Evolutionary conservation across 2,888 invertebrate species (phyloP), one percentile per base, ranked within the genome.

Genomic region (Sminthurinus aureus): DNA sequence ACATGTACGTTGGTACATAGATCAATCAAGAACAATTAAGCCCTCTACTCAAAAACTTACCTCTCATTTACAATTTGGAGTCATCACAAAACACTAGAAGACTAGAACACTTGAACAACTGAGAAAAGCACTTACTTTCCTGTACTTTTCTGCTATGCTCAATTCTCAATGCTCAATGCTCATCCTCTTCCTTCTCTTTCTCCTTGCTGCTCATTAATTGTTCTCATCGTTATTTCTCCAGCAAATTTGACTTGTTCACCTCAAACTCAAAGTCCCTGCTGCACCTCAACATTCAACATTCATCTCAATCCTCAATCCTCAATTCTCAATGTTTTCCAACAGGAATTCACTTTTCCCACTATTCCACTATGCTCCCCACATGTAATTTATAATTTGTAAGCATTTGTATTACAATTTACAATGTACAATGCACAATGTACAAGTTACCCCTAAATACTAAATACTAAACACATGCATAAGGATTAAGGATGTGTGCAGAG

Each of bases 1-100:
- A 18, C 38, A 79, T 38, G 51, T n/a, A n/a, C 79, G 38, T 79
- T 67, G 69, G 69, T 38, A 75, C 85, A 87, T 86, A 87, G 86
- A 87, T 87, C 87, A 87, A 87, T 87, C 87, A 87, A 84, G 86
- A 85, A 84, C 85, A 87, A 87, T 86, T 87, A 86, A 82, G 86
- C 82, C 83, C 84, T 84, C 85, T 80, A 85, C 83, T 83, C 83
- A 85, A 11, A 20, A 77, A 77, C 77, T 69, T 77, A 77, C 77
- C 77, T 67, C 69, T 79, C 79, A 69, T 79, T 79, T 79, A 79
- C 69, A 24, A 24, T 24, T 38, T 64, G 77, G 58, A 66, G 20
- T 79, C 81, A 81, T 81, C 26, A 26, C 6, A 38, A 69, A 22
- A 76, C 82, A 18, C 58, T 15, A 58, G 58, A 15, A 58, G 2